Conservation (phyloP, 2,888 invertebrate genomes). For the Hanleya hanleyi region DNA sequence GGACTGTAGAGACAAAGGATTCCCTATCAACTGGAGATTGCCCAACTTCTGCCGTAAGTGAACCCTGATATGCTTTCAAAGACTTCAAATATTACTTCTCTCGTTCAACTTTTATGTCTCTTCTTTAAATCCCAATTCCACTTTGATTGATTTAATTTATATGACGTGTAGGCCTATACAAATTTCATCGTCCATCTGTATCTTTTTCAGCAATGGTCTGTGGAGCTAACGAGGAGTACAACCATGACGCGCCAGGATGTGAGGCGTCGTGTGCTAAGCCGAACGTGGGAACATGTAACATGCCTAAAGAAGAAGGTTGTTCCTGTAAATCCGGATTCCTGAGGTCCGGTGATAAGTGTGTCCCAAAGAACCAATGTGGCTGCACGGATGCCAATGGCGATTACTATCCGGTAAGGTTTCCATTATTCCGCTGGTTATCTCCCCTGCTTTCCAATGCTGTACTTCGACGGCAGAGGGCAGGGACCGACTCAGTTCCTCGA, state of each 20-base stretch:
- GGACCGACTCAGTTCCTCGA: no score
- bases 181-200: no score
- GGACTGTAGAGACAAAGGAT: not conserved
- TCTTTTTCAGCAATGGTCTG: not conserved
- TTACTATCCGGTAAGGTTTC: constrained; percentile 6
- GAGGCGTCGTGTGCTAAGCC: not conserved
- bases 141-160: no score
- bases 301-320: not conserved
- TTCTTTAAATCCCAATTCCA: no score
- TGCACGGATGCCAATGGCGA: not conserved
- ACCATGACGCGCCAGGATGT: not conserved
- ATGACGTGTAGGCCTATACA: no score
- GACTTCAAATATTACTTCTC: no score
- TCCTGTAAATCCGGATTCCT: not conserved
- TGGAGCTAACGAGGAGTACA: constrained; percentile 5
- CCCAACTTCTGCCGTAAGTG: not conserved
- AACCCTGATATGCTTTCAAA: not conserved
- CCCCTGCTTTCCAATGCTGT: no score
- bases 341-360: not conserved
- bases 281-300: not conserved
- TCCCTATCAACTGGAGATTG: not conserved
- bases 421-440: no score
- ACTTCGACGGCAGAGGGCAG: no score
- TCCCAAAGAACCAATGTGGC: not conserved
- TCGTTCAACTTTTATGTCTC: no score